phyloP scores from a whole-genome alignment of 2,888 invertebrate genomes.

The Melinaea marsaeus region DNA sequence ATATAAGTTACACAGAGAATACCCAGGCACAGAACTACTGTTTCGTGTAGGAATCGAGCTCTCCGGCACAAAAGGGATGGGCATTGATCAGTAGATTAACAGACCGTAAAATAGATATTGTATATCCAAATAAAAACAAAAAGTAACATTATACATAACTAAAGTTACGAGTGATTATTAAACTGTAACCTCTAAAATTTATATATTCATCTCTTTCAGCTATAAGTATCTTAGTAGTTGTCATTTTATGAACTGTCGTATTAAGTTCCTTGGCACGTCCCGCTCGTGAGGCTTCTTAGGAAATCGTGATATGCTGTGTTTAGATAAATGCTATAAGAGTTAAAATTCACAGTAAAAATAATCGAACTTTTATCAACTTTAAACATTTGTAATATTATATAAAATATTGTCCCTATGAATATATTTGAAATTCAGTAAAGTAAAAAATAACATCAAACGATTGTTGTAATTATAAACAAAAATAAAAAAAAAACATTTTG shows the following conservation, averaged over 20 bases:
- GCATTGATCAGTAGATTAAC: too few relatives aligned
- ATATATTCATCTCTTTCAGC: constrained; percentile 10
- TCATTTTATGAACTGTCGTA: constrained; percentile 31
- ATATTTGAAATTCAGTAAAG: background rate
- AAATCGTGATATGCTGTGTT: constrained; percentile 5
- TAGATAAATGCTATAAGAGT: constrained; percentile 1
- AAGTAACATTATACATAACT: too few relatives aligned
- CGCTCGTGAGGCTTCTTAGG: constrained; percentile 10
- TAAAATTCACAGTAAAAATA: background rate
- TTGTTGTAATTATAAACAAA: background rate
- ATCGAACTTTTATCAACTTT: background rate
- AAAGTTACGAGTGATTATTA: too few relatives aligned
- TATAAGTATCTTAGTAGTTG: constrained; percentile 33
- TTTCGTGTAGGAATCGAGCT: too few relatives aligned
- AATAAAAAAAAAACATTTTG: background rate
- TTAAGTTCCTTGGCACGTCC: constrained; percentile 46
- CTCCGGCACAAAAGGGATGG: too few relatives aligned
- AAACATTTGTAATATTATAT: too few relatives aligned
- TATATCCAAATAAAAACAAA: too few relatives aligned
- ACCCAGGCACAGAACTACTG: too few relatives aligned
- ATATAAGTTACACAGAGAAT: too few relatives aligned
- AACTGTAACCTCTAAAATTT: background rate
- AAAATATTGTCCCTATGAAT: background rate
- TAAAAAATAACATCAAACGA: background rate
- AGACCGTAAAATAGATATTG: too few relatives aligned